Percentiles rank a stretch among this genome's conserved stretches.
These are phyloP conservation scores for Bryconaethiops microstoma DNA, from an alignment of 2,797 vertebrate species.

Conservation along the genomic window DNA sequence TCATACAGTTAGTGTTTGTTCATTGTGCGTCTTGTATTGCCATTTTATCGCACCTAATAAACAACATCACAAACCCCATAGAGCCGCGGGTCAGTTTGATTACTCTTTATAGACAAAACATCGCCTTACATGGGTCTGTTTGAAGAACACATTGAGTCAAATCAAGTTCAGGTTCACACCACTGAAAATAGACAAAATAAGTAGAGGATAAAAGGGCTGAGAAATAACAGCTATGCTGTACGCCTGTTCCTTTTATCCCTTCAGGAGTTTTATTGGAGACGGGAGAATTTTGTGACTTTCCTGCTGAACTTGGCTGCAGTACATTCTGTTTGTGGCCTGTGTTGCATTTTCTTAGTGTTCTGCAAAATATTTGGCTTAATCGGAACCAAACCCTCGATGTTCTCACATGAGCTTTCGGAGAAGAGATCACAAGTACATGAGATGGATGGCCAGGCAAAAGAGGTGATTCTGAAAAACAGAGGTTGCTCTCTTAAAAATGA, in stretches of 20 bases:
- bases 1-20: not conserved
- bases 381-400: not conserved
- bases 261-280: conserved; percentile 1
- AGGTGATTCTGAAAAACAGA: conserved; percentile 1
- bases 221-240: not conserved
- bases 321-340: not conserved
- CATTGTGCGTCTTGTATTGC: not conserved
- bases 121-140: not conserved
- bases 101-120: conserved; percentile 38
- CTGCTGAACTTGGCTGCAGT: not conserved
- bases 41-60: conserved; percentile 32
- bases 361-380: not conserved
- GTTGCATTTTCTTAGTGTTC: conserved; percentile 2
- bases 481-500: not conserved
- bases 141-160: conserved; percentile 13
- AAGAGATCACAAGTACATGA: not conserved
- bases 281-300: not conserved
- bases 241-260: not conserved
- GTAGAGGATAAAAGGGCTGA: not conserved
- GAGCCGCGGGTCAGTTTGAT: conserved; percentile 1
- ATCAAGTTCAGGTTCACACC: conserved; percentile 17
- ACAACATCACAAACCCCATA: conserved; percentile 9
- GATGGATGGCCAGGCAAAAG: not conserved
- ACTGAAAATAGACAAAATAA: not conserved
- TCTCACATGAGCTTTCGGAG: not conserved